Percentiles rank a stretch among this genome's conserved stretches.
Conservation (phyloP, 2,797 vertebrate species). For the Ctenopoma kingsleyae region DNA sequence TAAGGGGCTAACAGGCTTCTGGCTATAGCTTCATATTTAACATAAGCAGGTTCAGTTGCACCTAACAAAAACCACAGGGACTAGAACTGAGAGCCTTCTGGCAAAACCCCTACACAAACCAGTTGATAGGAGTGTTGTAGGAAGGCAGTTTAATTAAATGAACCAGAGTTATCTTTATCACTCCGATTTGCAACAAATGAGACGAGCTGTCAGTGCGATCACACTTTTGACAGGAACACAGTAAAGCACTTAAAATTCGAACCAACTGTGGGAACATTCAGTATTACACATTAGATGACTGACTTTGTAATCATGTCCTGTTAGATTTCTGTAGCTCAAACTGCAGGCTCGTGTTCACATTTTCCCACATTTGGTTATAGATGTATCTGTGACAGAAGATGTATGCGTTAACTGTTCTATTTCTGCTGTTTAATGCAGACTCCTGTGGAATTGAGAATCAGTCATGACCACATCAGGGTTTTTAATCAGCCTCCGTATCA, state of each 20-base stretch:
- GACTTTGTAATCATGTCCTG: not conserved
- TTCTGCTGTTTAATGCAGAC: not conserved
- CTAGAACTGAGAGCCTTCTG: not conserved
- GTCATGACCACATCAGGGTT: not conserved
- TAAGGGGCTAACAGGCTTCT: too few relatives aligned
- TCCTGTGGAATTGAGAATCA: conserved; percentile 1
- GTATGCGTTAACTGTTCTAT: not conserved
- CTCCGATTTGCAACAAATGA: not conserved
- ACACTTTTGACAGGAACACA: conserved; percentile 12
- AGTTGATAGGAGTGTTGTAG: not conserved
- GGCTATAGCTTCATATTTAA: too few relatives aligned
- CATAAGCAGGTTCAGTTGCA: too few relatives aligned
- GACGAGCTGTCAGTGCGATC: conserved; percentile 21
- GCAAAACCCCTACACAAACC: not conserved
- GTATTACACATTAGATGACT: conserved; percentile 1
- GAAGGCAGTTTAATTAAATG: not conserved
- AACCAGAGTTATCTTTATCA: not conserved
- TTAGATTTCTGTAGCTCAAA: not conserved
- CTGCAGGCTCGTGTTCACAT: not conserved
- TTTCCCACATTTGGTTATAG: not conserved
- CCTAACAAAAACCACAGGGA: too few relatives aligned
- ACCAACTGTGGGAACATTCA: conserved; percentile 10
- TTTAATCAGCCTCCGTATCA: not conserved
- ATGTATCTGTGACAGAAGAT: not conserved
- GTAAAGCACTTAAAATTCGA: not conserved